Conservation (phyloP, 2,888 invertebrate species). For the Tipula vernalis region DNA sequence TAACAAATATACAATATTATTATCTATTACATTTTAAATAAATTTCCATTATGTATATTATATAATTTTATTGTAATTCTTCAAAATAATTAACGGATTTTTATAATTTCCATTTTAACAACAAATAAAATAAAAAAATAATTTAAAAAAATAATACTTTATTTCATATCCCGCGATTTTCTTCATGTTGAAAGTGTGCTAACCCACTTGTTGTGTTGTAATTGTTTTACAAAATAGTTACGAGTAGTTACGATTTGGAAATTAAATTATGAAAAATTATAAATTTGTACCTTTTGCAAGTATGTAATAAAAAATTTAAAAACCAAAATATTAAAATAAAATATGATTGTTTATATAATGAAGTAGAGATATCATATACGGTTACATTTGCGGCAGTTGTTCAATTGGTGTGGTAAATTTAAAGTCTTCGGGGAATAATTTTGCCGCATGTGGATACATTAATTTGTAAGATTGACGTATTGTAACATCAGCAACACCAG, state of each 20-base stretch:
- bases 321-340: neutral
- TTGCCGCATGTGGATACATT: slow-evolving; percentile 87
- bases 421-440: slow-evolving; percentile 93
- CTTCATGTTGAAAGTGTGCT: neutral
- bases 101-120: neutral
- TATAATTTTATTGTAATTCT: neutral
- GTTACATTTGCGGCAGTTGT: slow-evolving; percentile 76
- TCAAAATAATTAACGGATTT: neutral
- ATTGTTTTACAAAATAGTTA: neutral
- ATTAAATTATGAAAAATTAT: neutral
- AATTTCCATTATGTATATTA: neutral
- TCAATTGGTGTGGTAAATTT: slow-evolving; percentile 91
- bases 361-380: neutral
- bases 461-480: slow-evolving; percentile 94
- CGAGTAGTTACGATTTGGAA: neutral
- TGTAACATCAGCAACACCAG: slow-evolving; percentile 96
- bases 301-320: neutral
- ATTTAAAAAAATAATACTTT: neutral
- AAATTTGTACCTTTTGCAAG: neutral
- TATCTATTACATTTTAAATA: neutral
- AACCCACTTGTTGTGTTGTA: neutral
- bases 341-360: neutral
- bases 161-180: neutral
- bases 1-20: neutral
- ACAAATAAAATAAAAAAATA: neutral